Percentiles rank a stretch among this genome's conserved stretches.
phyloP scores from a whole-genome alignment of 2,797 vertebrate species.

The Hydrolagus colliei region DNA sequence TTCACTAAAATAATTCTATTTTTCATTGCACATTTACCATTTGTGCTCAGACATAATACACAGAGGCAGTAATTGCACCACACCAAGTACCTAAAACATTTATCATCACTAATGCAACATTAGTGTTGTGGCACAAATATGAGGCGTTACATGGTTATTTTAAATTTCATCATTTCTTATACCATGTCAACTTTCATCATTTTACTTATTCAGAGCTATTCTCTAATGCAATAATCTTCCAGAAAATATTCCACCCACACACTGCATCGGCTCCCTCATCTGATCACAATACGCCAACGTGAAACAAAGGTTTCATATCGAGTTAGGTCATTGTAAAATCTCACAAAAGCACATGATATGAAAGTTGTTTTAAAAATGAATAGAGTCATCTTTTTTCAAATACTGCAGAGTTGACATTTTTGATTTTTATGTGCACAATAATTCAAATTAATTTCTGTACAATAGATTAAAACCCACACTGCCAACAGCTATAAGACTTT shows the following conservation, averaged over 20 bases:
- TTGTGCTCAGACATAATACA: not conserved
- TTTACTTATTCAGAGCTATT: constrained; percentile 5
- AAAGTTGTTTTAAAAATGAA: not conserved
- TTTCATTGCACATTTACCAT: constrained; percentile 31
- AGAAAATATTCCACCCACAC: not conserved
- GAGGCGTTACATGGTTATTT: not conserved
- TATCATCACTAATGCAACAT: not conserved
- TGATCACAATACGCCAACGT: not conserved
- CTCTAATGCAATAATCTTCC: not conserved
- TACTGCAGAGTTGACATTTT: not conserved
- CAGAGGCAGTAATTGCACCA: not conserved
- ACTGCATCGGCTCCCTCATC: not conserved
- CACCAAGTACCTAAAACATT: not conserved
- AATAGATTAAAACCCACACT: constrained; percentile 37
- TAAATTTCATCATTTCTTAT: not conserved
- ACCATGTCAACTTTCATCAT: not conserved
- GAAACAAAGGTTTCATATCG: not conserved
- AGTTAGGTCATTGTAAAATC: not conserved
- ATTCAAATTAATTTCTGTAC: constrained; percentile 38
- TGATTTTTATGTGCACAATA: not conserved
- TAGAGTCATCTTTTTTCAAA: not conserved
- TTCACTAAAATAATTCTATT: constrained; percentile 42
- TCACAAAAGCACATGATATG: not conserved
- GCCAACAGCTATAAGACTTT: constrained; percentile 36
- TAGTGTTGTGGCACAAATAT: not conserved